A percentile compares a stretch with the other conserved stretches of the same genome.
Conservation (phyloP, 2,888 invertebrate genomes). For the Neoitamus cyanurus region DNA sequence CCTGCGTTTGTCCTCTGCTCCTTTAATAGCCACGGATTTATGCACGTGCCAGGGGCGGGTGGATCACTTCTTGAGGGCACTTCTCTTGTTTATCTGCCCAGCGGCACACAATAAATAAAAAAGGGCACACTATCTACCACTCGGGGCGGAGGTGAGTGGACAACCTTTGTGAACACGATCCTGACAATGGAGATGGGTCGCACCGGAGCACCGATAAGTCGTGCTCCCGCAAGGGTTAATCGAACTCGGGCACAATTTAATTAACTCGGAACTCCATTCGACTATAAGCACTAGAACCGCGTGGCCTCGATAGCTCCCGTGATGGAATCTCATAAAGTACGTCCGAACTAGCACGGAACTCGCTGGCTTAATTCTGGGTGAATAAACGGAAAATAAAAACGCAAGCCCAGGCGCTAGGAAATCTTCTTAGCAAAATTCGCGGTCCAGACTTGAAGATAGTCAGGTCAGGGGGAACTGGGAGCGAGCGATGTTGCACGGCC, state of each 20-base stretch:
- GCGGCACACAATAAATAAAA: conserved; percentile 14
- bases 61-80: not conserved
- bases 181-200: not conserved
- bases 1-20: conserved; percentile 10
- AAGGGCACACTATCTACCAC: not conserved
- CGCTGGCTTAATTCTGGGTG: not conserved
- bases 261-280: not conserved
- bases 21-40: not conserved
- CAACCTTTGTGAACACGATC: not conserved
- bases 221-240: conserved; percentile 2
- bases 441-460: not conserved
- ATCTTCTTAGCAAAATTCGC: not conserved
- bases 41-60: not conserved
- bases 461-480: not conserved
- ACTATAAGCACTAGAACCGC: not conserved
- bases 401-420: not conserved
- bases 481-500: conserved; percentile 31
- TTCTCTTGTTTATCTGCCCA: conserved; percentile 2
- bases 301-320: not conserved
- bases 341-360: not conserved
- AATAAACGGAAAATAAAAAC: not conserved
- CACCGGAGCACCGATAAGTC: not conserved
- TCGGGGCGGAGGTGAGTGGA: not conserved
- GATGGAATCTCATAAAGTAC: not conserved
- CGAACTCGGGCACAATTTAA: conserved; percentile 19